Base-by-base conservation (phyloP, 2,888 invertebrate species). In the Tholera decimalis region DNA sequence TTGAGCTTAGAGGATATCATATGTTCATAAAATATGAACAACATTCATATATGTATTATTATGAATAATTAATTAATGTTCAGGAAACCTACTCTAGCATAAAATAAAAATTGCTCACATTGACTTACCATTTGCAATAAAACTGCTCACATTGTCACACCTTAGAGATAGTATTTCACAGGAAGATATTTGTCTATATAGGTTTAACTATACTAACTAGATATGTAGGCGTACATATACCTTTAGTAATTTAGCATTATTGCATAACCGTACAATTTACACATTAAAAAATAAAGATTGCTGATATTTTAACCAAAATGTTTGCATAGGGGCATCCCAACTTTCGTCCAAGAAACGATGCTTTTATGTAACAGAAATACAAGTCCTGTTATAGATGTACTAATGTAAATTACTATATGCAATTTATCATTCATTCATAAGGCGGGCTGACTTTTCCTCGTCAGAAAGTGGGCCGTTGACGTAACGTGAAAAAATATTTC, bases 401-500 rank as follows among this genome's bases (percentile, higher is more conserved):
- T 61, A 61, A 75, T 63, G 77, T 35, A 55, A 6, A n/a, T n/a
- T n/a, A n/a, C n/a, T n/a, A n/a, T n/a, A n/a, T 37, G 56, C 77
- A 58, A 64, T 77, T 55, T 43, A 58, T 69, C 47, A 53, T 60
- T 37, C 30, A 33, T 35, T 20, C 30, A 8, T 47, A 28, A 54
- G 63, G 59, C 56, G 33, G 44, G 46, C 68, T 49, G 51, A 56
- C 41, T 60, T 67, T 54, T 53, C 46, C 60, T 44, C 33, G 60
- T 39, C 61, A 33, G 39, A 74, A 84, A 83, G 77, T 86, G 54
- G 82, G 83, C 71, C 83, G 57, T 58, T 76, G 81, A 85, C 82
- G 82, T 85, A 86, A 87, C 79, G 50, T 43, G 13, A 18, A 77
- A 79, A 74, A 85, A 86, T 86, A 86, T 84, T 86, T 84, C 74